Evolutionary conservation across 2,888 invertebrate species (phyloP).

Genomic region (Formica aserva): DNA sequence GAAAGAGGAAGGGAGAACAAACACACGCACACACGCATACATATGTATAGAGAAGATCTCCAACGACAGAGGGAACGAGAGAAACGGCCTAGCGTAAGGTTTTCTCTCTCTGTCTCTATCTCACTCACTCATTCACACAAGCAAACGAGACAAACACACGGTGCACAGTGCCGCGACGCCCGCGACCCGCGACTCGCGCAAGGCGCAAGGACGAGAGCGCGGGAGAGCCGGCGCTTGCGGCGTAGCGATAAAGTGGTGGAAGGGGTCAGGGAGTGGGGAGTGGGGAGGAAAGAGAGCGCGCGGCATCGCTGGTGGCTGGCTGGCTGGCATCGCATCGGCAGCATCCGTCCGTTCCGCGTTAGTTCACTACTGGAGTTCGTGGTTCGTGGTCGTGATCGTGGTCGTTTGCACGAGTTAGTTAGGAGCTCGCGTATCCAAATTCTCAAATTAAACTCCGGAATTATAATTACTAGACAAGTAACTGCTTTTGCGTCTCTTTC

Average conservation of each 20-base stretch:
- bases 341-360: conserved; percentile 70
- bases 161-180: not conserved
- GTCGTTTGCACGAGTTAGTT: conserved; percentile 25
- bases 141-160: not conserved
- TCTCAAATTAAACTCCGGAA: not conserved
- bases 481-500: not conserved
- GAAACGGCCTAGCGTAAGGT: not conserved
- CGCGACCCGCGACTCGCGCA: conserved; percentile 11
- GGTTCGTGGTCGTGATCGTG: not conserved
- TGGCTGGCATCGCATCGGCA: conserved; percentile 53
- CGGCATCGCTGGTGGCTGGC: conserved; percentile 41
- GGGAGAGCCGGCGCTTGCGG: conserved; percentile 48
- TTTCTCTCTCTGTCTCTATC: not conserved
- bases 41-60: not conserved
- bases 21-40: not conserved
- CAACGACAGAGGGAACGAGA: not conserved
- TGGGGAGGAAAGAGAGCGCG: not conserved
- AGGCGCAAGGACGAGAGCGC: conserved; percentile 26
- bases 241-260: not conserved
- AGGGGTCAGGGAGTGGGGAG: not conserved
- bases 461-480: not conserved
- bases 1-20: not conserved
- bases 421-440: not conserved
- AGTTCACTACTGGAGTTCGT: conserved; percentile 72
- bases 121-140: not conserved